Evolutionary conservation across 2,888 invertebrate species (phyloP), one percentile per base, ranked within the genome.

Genomic region (Ochropacha duplaris): DNA sequence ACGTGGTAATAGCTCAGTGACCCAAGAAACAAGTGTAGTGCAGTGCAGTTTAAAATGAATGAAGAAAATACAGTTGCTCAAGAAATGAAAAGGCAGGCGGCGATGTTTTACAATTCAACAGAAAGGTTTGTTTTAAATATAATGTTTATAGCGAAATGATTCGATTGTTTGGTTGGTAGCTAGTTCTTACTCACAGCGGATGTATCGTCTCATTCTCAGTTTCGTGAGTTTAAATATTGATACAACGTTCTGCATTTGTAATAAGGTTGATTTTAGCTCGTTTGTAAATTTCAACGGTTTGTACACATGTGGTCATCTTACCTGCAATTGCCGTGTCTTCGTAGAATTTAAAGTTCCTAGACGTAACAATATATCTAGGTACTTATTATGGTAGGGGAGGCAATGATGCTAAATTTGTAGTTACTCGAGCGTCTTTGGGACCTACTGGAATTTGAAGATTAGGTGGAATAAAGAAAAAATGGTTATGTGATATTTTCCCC

Each of bases 81-180:
- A 52, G 92, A 92, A 61, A 69, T 92, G 74, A 92, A 92, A 72
- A 78, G 92, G 61, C 91, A 92, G 65, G 92, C 92, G 3, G 92
- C 92, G 54, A 83, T 90, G 86, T 92, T 90, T 73, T 92, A 92
- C 74, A 91, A 92, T 72, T 84, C 92, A 9, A 91, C 91, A 24
- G 83, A 88, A 73, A 90, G 92, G 92, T 92, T 78, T 68, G 87
- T 83, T 79, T 69, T 12, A 12, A 31, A 12, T 31, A 61, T 56
- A 55, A 60, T 58, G 57, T 66, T 66, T 64, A 55, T 61, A 64
- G 57, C 62, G 58, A 64, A 68, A 68, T 55, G 5, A 31, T 31
- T 31, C 64, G 59, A 62, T 69, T 69, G 67, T 64, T 69, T 56
- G 58, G 64, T 69, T 3, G 2, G 0, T 31, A n/a, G n/a, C n/a